A percentile compares a stretch with the other conserved stretches of the same genome.
Evolutionary conservation across 2,113 vertebrate genomes (phyloP).

Genomic region (Scartelaos histophorus): DNA sequence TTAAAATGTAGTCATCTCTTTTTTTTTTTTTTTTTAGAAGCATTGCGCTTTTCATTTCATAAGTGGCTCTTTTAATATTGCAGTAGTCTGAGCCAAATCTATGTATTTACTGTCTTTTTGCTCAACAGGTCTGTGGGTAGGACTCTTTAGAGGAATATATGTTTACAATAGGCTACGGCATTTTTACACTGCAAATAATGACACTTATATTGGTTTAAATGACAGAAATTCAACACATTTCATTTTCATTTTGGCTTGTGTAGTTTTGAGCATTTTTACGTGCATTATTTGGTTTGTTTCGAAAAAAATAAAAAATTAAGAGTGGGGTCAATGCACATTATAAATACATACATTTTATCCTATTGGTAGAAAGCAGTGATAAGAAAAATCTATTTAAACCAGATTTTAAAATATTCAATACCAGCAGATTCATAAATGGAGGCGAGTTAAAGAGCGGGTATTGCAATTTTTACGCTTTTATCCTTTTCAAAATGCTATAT

Average conservation of each 20-base stretch:
- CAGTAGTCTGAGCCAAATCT: not conserved
- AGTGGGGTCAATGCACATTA: no score
- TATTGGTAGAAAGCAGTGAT: no score
- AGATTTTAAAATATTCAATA: no score
- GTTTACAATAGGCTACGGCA: slow-evolving; percentile 13
- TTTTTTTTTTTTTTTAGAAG: slow-evolving; percentile 21
- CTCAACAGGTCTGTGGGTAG: not conserved
- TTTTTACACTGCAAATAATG: not conserved
- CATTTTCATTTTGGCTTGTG: not conserved
- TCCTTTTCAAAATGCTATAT: no score
- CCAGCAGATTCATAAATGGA: no score
- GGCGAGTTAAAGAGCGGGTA: no score
- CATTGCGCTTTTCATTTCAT: slow-evolving; percentile 16
- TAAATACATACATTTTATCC: no score
- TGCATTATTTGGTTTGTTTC: not conserved
- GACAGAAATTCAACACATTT: not conserved
- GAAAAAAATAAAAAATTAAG: no score
- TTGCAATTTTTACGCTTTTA: no score
- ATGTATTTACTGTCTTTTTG: not conserved
- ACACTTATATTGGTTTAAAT: not conserved
- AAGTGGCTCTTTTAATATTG: slow-evolving; percentile 36
- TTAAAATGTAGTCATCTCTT: slow-evolving; percentile 4
- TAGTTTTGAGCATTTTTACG: not conserved
- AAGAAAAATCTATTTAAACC: no score
- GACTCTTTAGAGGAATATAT: not conserved